Evolutionary conservation across 2,113 vertebrate species (phyloP), one percentile per base, ranked within the genome.

Genomic region (Tragelaphus buxtoni): DNA sequence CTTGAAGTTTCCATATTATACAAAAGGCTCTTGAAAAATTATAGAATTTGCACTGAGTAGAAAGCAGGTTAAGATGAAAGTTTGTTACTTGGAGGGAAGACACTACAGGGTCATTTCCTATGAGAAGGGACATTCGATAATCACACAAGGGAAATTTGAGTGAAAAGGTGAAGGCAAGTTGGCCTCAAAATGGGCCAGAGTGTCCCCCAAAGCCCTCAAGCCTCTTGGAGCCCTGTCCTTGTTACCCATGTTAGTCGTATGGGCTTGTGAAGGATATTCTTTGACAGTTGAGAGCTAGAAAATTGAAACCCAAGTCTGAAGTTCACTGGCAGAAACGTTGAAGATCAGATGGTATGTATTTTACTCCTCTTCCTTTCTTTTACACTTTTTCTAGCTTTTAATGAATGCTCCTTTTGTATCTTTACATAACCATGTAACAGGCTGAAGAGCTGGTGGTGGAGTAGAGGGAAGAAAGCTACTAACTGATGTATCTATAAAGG

Each of bases 1-100:
- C 97, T 98, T 98, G 97, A 98, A 98, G 93, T 98, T 98, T 81
- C 90, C 51, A 90, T 97, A 94, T 95, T 93, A 49, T 69, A 97
- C 95, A 98, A 97, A 98, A 97, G 88, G 83, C 91, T 97, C 95
- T 91, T 93, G 84, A 74, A 98, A 76, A 98, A 96, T 87, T 90
- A 98, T 94, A 96, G 96, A 97, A 97, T 98, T 98, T 98, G 95
- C 93, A 92, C 60, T 92, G 91, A 90, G 61, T 95, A 94, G 76
- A 98, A 97, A 93, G 61, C 39, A 49, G 96, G 69, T 92, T 76
- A 80, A 91, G 94, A 94, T 14, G 0, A 2, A 93, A 58, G 65
- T 49, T 55, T 82, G 87, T 56, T 90, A 3, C 28, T 45, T 91
- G 72, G 51, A 95, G 10, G n/a, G 49, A 81, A 61, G 32, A 35